These are phyloP conservation scores for Boulengeromyrus knoepffleri DNA, from an alignment of 2,113 vertebrate genomes.

Conservation along the genomic window DNA sequence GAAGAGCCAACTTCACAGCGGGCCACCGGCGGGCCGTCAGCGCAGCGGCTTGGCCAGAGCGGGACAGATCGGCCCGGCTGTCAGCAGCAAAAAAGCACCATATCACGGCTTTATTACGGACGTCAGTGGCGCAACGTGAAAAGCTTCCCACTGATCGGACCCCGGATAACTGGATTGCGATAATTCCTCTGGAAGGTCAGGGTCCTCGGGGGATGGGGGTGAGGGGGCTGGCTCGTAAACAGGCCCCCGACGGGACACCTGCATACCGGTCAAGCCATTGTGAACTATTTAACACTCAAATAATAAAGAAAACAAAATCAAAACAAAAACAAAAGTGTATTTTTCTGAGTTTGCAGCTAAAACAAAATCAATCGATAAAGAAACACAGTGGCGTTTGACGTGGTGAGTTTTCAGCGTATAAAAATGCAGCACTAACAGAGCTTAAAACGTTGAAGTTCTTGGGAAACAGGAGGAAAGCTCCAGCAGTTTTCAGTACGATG, in stretches of 20 bases:
- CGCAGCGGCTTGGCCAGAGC: constrained; percentile 26
- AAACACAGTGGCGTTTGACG: not conserved
- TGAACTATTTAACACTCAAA: not conserved
- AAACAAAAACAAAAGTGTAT: not conserved
- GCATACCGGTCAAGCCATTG: not conserved
- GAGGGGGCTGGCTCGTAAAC: not conserved
- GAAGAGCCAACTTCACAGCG: constrained; percentile 32
- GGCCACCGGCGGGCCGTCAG: constrained; percentile 21
- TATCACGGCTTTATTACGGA: constrained; percentile 46
- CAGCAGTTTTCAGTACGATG: not conserved
- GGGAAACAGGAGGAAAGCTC: not conserved
- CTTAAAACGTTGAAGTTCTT: not conserved
- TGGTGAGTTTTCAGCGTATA: not conserved
- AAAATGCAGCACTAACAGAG: not conserved
- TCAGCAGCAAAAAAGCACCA: constrained; percentile 43
- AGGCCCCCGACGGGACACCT: not conserved
- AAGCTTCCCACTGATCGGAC: constrained; percentile 39
- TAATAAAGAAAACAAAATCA: not conserved
- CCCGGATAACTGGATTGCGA: constrained; percentile 55
- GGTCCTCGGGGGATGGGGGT: not conserved
- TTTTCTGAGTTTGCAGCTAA: not conserved
- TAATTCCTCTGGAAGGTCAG: constrained; percentile 38
- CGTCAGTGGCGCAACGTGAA: constrained; percentile 49
- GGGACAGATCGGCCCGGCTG: constrained; percentile 35
- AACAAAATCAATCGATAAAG: not conserved